A percentile compares a stretch with the other conserved stretches of the same genome.
Evolutionary conservation across 2,113 vertebrate species (phyloP).

Genomic region (Caracal caracal): DNA sequence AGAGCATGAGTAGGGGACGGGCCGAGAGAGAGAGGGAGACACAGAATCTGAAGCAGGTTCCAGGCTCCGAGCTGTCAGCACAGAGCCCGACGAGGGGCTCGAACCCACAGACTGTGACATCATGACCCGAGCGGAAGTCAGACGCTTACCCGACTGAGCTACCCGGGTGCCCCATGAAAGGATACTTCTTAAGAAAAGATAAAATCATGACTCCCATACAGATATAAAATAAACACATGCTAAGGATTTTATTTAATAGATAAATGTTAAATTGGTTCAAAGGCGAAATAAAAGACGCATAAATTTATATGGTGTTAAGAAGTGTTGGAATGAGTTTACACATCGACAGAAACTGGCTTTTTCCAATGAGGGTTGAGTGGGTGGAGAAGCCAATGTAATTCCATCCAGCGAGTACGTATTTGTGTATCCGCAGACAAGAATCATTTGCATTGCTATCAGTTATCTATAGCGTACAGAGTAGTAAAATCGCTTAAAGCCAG

Average conservation of each 20-base stretch:
- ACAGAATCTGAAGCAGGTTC: too few relatives aligned
- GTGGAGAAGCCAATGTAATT: neutral
- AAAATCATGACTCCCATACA: neutral
- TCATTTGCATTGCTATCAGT: neutral
- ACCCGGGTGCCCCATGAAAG: neutral
- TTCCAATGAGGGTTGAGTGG: neutral
- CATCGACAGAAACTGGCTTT: neutral
- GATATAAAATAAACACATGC: neutral
- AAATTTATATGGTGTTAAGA: neutral
- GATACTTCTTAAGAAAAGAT: neutral
- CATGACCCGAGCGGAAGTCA: too few relatives aligned
- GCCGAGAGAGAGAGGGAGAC: too few relatives aligned
- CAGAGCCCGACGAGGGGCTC: too few relatives aligned
- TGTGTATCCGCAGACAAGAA: neutral
- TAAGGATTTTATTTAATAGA: conserved; percentile 2
- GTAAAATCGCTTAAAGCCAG: neutral
- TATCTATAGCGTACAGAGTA: neutral
- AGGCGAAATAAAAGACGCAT: neutral
- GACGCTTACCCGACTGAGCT: too few relatives aligned
- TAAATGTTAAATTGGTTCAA: conserved; percentile 13
- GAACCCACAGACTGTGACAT: too few relatives aligned
- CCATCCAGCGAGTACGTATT: neutral
- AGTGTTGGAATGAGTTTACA: neutral
- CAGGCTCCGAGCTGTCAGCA: too few relatives aligned
- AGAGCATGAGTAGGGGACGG: too few relatives aligned